phyloP scores from a whole-genome alignment of 2,113 vertebrate genomes.

The Anas platyrhynchos region DNA sequence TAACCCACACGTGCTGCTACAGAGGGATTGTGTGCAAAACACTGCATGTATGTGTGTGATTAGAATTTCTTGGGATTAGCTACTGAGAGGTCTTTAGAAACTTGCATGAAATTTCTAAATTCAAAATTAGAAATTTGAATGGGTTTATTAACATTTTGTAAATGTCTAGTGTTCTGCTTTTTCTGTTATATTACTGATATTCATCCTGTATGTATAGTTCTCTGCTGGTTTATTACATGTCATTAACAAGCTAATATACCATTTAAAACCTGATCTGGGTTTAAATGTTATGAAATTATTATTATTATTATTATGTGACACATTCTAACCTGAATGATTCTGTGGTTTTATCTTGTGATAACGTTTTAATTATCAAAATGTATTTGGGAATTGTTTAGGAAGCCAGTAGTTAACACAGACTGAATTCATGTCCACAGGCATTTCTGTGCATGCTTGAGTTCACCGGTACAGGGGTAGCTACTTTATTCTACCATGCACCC shows the following conservation, averaged over 20 bases:
- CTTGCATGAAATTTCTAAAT: background rate
- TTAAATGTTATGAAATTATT: background rate
- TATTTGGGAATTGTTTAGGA: background rate
- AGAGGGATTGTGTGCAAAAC: rapidly evolving
- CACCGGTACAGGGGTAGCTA: background rate
- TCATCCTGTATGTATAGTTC: background rate
- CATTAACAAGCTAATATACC: background rate
- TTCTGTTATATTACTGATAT: background rate
- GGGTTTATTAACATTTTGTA: background rate
- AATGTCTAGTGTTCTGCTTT: background rate
- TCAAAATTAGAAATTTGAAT: background rate
- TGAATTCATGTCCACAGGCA: background rate
- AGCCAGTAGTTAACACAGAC: background rate
- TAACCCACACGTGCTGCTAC: background rate
- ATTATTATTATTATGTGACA: background rate
- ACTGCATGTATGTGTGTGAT: background rate
- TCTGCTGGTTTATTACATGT: background rate
- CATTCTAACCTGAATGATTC: background rate
- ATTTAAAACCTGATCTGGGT: background rate
- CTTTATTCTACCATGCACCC: background rate
- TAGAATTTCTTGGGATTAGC: background rate
- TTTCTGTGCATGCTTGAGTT: background rate
- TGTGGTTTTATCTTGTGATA: background rate
- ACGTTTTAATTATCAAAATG: background rate
- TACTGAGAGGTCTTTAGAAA: background rate